Base-by-base conservation (phyloP, 1,140 invertebrate species). In the Ceratina japonica region DNA sequence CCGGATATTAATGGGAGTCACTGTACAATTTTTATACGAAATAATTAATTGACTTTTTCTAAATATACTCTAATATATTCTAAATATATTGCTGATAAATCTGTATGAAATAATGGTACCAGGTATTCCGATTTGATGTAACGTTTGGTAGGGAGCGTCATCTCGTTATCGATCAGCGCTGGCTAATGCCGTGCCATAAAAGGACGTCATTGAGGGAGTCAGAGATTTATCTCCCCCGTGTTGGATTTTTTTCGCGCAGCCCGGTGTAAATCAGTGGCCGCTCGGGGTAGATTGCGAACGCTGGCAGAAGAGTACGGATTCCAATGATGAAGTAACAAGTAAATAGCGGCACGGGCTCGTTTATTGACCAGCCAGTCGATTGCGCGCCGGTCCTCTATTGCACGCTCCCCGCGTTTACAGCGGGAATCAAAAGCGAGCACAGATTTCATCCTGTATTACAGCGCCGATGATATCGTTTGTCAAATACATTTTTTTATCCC, bases 321-420 rank as follows among this genome's bases (percentile, higher is more conserved):
- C 80, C 76, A 80, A 84, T 84, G 86, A 87, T 87, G 87, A 87
- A 87, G 86, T 86, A 88, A 87, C 87, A 82, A 81, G 87, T 88
- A 88, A 88, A 88, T 82, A 87, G 79, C 86, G 75, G 82, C 75
- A 74, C 65, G 5, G 5, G 82, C 68, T 80, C 85, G 84, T 86
- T 86, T 86, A 87, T 86, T 86, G 85, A 86, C 74, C 80, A 78
- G 76, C 63, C 54, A 83, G 70, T 83, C 74, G 73, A 81, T 85
- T 72, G 75, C 56, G 79, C 79, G 82, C 79, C n/a, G 54, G 66
- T 64, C 51, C 37, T 3, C 37, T 72, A 72, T 78, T 72, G 61
- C 75, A 78, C n/a, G n/a, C 59, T 58, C 27, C 10, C 20, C 69
- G 49, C 59, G 20, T 15, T 54, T 13, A 37, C 13, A 56, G 20